Evolutionary conservation across 2,113 vertebrate genomes (phyloP).

Genomic region (Periophthalmus modestus): DNA sequence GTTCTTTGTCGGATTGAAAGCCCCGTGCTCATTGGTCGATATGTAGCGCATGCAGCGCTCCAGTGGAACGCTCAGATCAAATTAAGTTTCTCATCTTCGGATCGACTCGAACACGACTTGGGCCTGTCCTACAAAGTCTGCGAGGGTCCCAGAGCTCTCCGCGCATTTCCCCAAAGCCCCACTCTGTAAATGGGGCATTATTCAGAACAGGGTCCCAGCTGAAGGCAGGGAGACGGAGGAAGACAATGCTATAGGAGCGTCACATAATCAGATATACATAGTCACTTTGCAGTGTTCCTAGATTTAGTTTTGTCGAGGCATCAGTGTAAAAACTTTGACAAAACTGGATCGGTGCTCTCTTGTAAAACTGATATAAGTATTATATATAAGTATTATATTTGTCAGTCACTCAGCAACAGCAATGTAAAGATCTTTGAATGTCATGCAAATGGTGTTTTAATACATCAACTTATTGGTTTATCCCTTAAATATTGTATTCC

Average conservation of each 20-base stretch:
- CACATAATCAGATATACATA: not conserved
- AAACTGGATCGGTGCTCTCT: too few relatives aligned
- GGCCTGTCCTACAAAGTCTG: conserved; percentile 36
- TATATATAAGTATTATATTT: too few relatives aligned
- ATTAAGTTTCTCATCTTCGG: conserved; percentile 23
- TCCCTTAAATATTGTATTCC: too few relatives aligned
- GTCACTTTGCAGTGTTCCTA: not conserved
- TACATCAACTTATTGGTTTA: too few relatives aligned
- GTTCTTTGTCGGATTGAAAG: conserved; percentile 5
- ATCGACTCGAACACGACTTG: conserved; percentile 51
- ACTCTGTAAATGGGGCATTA: conserved; percentile 49
- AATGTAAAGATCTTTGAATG: too few relatives aligned
- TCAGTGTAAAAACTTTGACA: too few relatives aligned
- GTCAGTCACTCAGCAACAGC: too few relatives aligned
- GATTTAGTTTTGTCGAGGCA: too few relatives aligned
- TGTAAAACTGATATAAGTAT: too few relatives aligned
- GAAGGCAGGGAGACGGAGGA: conserved; percentile 14
- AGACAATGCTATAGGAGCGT: not conserved
- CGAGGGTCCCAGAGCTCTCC: conserved; percentile 48
- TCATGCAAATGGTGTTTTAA: too few relatives aligned
- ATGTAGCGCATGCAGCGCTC: conserved; percentile 14
- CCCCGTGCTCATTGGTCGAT: conserved; percentile 15
- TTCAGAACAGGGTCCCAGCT: conserved; percentile 48
- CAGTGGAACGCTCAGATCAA: conserved; percentile 20
- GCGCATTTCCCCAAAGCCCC: conserved; percentile 41